Base-by-base conservation (phyloP, 2,797 vertebrate genomes). In the Hozukius guyotensis region DNA sequence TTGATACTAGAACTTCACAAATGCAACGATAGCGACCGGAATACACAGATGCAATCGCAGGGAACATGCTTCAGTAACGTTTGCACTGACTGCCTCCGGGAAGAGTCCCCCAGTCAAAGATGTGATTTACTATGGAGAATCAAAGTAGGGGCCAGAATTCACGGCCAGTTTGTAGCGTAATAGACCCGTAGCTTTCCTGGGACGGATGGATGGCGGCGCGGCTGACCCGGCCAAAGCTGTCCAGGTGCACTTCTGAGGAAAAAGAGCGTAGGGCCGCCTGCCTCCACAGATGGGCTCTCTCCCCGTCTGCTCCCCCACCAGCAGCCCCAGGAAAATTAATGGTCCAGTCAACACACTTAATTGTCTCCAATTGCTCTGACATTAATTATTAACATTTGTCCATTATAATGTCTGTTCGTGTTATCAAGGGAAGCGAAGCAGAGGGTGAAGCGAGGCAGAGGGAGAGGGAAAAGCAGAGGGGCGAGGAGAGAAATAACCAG, bases 371-470 rank as follows among this genome's bases (percentile, higher is more conserved):
- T 96, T 96, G 90, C 93, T 94, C 87, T 91, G 92, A 92, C 92
- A 95, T 96, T 95, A 96, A 96, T 97, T 96, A 96, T 96, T 96
- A 95, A 95, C 87, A 94, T 92, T 92, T 93, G 90, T 93, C 93
- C 29, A 72, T 89, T 70, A 75, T 86, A 87, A 85, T 79, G 20
- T 89, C 91, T 61, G 27, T 88, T 86, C 11, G 1, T 84, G 92
- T 93, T 94, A 92, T 92, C 77, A 79, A 89, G 88, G 80, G 82
- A 88, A 75, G 86, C 62, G 66, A 67, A 88, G 88, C 72, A 75
- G 88, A 64, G 87, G 72, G 61, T 70, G 78, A 79, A 78, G 80
- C 57, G 64, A 87, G 25, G n/a, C 25, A 72, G 65, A 84, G 78
- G 62, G 62, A 78, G 72, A 67, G 73, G 55, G 78, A 64, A 59